Percentiles rank a stretch among this genome's conserved stretches.
These are phyloP conservation scores for Psilopsiagon aymara DNA, from an alignment of 2,113 vertebrate genomes.

Conservation along the genomic window DNA sequence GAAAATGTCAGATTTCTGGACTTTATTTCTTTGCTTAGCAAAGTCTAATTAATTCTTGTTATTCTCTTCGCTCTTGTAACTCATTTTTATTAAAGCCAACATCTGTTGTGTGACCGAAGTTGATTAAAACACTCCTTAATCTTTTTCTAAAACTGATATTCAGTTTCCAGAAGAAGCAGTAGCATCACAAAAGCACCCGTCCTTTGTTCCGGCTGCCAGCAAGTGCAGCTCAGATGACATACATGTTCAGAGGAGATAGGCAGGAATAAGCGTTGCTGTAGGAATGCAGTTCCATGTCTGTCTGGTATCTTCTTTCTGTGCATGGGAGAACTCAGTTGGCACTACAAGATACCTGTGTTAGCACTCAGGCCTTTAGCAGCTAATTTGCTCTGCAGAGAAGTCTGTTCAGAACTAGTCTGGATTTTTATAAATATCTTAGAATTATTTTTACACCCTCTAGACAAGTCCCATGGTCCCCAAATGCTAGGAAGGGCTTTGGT, in stretches of 20 bases:
- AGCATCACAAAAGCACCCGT: background rate
- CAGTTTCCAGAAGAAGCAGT: background rate
- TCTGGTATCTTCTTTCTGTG: background rate
- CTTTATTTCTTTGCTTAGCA: background rate
- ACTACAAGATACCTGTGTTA: background rate
- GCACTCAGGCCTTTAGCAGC: background rate
- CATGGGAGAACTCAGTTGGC: background rate
- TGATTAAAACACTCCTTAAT: background rate
- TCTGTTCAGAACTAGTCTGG: background rate
- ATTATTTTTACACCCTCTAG: background rate
- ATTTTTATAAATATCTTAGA: background rate
- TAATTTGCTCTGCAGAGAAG: background rate
- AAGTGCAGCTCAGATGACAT: background rate
- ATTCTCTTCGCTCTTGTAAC: background rate
- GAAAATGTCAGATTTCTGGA: background rate
- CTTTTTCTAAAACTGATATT: background rate
- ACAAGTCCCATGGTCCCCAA: background rate
- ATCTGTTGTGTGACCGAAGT: background rate
- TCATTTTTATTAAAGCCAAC: background rate
- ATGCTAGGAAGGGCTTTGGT: background rate
- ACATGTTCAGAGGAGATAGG: background rate
- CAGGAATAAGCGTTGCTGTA: fast-evolving
- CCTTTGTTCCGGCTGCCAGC: background rate
- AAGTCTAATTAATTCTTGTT: constrained; percentile 1
- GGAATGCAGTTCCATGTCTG: background rate